These are phyloP conservation scores for Dinomys branickii DNA, from an alignment of 2,113 vertebrate species.

Conservation along the genomic window DNA sequence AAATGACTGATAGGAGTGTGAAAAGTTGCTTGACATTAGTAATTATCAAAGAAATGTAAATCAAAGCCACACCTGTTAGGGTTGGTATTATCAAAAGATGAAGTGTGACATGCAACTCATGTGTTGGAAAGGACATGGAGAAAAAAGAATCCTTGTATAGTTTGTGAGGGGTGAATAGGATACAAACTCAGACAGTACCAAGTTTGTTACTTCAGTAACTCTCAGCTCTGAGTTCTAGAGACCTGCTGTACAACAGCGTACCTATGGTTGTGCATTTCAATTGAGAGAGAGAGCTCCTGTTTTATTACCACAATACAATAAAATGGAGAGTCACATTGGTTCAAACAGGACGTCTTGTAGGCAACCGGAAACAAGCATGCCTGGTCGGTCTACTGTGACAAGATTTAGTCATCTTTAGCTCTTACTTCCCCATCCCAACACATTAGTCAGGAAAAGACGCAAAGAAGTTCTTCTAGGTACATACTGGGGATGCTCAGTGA, in stretches of 20 bases:
- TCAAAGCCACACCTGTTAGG: not conserved
- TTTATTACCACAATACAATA: not conserved
- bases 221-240: not conserved
- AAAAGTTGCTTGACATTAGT: not conserved
- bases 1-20: not conserved
- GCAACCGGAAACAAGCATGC: not conserved
- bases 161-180: not conserved
- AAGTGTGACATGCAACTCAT: not conserved
- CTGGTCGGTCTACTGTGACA: not conserved
- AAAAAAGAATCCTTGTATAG: not conserved
- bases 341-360: slow-evolving; percentile 21
- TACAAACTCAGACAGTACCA: not conserved
- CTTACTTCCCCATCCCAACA: not conserved
- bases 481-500: not conserved
- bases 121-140: not conserved
- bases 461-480: not conserved
- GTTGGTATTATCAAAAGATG: not conserved
- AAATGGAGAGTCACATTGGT: not conserved
- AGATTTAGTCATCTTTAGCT: not conserved
- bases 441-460: not conserved
- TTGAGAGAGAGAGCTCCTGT: not conserved
- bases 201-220: not conserved
- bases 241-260: not conserved
- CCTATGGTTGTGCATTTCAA: not conserved
- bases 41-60: not conserved